Evolutionary conservation across 2,888 invertebrate genomes (phyloP), one percentile per base, ranked within the genome.

Genomic region (Chymomyza amoena): DNA sequence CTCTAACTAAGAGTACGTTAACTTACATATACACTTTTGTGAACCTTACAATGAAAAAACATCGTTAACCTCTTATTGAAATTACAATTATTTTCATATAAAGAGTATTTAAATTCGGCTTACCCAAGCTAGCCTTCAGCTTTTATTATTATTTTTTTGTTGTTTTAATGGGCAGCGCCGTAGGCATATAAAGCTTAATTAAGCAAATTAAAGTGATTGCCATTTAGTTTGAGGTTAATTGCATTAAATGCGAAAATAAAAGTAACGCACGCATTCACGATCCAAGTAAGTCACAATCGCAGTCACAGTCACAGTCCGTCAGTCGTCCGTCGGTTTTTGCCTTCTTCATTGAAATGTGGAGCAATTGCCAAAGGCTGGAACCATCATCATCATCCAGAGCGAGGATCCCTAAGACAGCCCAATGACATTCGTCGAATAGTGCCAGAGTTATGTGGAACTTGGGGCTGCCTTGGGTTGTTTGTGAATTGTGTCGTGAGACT

Each of bases 161-260:
- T 36, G 39, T 28, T 54, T 54, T 16, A 18, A 18, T 16, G 54
- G 18, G 5, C 54, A 18, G 18, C 67, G 62, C 54, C 39, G 68
- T 81, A 77, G 86, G 89, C 90, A 82, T 82, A 88, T 77, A 81
- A 80, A 84, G 88, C 89, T 90, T 90, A 89, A 90, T 89, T 89
- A 89, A 90, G 85, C 88, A 88, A 89, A 89, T 89, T 90, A 90
- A 90, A 89, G 89, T 90, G 90, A 89, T 90, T 90, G 89, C 87
- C 89, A 83, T 89, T 87, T 89, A 89, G 87, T 90, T 89, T 90
- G 90, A 88, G 90, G 91, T 90, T 90, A 90, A 90, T 90, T 90
- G 90, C 88, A 90, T 90, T 90, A 90, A 84, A 90, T 88, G 89
- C 84, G 89, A 90, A 90, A 76, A 73, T 62, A 72, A 78, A 78